Conservation (phyloP, 2,797 vertebrate genomes). For the Halcyon badia region DNA sequence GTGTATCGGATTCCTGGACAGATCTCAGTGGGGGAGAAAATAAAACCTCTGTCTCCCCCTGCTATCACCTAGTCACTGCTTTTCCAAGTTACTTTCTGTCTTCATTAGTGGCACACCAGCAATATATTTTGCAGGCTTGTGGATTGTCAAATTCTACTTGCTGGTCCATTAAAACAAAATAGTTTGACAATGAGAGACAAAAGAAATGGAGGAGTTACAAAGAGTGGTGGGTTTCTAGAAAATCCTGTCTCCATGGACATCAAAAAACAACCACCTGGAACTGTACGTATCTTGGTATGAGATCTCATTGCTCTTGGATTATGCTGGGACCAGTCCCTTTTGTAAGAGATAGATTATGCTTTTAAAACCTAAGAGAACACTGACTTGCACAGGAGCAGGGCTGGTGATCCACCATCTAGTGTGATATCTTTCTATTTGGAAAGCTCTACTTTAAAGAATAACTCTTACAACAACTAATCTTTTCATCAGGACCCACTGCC, state of each 20-base stretch:
- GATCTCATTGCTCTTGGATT: neutral
- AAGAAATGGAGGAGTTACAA: neutral
- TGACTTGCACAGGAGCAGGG: neutral
- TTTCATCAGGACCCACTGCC: neutral
- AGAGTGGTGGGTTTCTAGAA: neutral
- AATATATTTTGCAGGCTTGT: neutral
- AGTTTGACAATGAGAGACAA: neutral
- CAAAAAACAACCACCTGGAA: neutral
- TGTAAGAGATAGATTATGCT: accelerated
- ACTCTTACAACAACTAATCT: accelerated
- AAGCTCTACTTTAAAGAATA: neutral
- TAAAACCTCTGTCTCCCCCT: neutral
- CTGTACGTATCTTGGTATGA: neutral
- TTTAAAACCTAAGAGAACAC: neutral
- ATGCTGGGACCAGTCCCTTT: neutral
- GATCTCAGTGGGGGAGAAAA: neutral
- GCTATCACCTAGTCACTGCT: neutral
- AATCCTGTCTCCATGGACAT: neutral
- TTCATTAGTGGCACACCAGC: neutral
- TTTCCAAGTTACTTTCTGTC: neutral
- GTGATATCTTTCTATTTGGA: neutral
- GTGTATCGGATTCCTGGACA: neutral
- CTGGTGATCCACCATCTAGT: neutral
- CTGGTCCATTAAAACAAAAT: neutral
- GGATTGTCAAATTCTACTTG: neutral